Base-by-base conservation (phyloP, 2,888 invertebrate genomes). In the Eupithecia centaureata region DNA sequence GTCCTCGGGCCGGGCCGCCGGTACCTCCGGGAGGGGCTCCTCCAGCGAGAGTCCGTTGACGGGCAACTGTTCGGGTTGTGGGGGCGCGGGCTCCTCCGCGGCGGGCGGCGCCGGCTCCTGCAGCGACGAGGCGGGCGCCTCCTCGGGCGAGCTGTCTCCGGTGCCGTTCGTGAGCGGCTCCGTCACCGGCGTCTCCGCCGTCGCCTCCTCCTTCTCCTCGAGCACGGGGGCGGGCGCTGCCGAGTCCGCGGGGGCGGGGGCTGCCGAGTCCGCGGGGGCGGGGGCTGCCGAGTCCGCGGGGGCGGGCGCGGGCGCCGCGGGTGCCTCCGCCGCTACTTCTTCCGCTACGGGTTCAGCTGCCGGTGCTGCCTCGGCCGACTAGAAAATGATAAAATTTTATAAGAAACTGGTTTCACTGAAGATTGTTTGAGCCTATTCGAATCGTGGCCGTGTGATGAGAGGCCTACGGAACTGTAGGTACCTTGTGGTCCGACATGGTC, bases 101-200 rank as follows among this genome's bases (percentile, higher is more conserved):
- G 76, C 88, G 86, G 22, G 89, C 87, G 38, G 84, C 71, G 58
- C 38, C 10, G 30, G 54, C 57, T 57, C 51, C 30, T 27, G n/a
- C 28, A 28, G 54, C 28, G 54, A 15, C 30, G 28, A 56, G 27
- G 90, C 91, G 38, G 63, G 42, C 30, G 71, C 60, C 47, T 89
- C 47, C 91, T 89, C 51, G 91, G 88, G 64, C 57, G 69, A 30
- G 56, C 66, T 66, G 51, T 28, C 61, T 76, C 85, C 88, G 79
- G 87, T 91, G 73, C 93, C 94, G 72, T 93, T 92, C 65, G 92
- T 90, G 61, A 94, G 85, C 30, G 91, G 90, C 83, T 93, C 91
- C 42, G 93, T 92, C 28, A 92, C 89, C 60, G 94, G 94, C 7
- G 94, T 93, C 71, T 93, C 93, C 2, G 92, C 91, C 2, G 91